These are phyloP conservation scores for Drosophila truncata DNA, from an alignment of 1,140 invertebrate genomes.

Conservation along the genomic window DNA sequence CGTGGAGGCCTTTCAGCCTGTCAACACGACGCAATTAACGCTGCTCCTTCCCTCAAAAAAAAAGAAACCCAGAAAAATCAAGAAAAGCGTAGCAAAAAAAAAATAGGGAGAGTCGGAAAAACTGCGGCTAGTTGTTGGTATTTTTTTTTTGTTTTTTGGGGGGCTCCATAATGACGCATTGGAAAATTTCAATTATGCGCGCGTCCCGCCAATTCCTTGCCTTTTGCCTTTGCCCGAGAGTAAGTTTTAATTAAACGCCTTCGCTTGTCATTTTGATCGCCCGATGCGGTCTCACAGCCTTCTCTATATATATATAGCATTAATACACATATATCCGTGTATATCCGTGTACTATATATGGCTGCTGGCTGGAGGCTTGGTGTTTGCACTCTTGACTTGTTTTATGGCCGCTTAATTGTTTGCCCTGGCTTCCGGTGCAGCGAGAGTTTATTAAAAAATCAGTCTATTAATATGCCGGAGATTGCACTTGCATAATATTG, in stretches of 20 bases:
- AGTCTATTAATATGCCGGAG: not conserved
- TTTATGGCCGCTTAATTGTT: constrained; percentile 4
- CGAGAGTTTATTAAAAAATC: constrained; percentile 12
- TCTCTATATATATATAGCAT: no score
- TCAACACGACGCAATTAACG: constrained; percentile 54
- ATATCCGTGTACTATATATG: not conserved
- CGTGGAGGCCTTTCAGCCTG: constrained; percentile 26
- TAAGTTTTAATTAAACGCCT: constrained; percentile 35
- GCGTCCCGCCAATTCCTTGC: not conserved
- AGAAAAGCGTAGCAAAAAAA: not conserved
- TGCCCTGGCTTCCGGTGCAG: not conserved
- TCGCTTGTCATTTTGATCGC: constrained; percentile 1
- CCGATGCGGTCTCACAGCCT: not conserved
- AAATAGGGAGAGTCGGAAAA: not conserved
- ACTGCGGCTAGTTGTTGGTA: not conserved
- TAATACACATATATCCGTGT: no score
- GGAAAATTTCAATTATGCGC: constrained; percentile 18
- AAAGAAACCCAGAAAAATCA: constrained; percentile 7
- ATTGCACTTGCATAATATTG: not conserved
- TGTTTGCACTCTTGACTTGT: not conserved
- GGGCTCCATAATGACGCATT: constrained; percentile 32
- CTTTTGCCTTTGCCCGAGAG: not conserved
- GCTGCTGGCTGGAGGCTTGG: not conserved
- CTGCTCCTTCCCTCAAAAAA: not conserved
- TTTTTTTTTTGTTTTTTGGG: not conserved